Percentiles rank a stretch among this genome's conserved stretches.
Conservation (phyloP, 35 echinoderm and acorn worm species). For the Amphiura filiformis region DNA sequence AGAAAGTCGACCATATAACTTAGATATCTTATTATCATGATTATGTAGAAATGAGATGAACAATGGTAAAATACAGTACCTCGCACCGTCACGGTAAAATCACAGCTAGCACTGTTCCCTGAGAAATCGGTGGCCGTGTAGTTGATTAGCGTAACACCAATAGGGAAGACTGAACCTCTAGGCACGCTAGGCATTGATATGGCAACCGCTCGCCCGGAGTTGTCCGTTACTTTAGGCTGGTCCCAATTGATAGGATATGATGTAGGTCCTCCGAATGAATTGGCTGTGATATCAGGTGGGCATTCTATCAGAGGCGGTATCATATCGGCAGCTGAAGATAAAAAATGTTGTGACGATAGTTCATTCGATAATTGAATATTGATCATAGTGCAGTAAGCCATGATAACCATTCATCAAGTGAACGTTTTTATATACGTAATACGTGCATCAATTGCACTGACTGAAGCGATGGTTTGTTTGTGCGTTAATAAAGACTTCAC, state of each 20-base stretch:
- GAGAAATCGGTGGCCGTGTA: constrained; percentile 6
- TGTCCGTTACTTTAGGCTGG: neutral
- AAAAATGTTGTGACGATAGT: too few species aligned
- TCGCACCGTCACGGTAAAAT: neutral
- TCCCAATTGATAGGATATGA: neutral
- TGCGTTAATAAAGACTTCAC: too few species aligned
- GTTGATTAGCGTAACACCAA: neutral
- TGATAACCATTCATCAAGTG: too few species aligned
- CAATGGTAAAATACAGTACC: too few species aligned
- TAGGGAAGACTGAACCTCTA: neutral
- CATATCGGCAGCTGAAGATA: neutral
- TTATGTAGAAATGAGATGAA: too few species aligned
- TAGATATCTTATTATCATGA: too few species aligned
- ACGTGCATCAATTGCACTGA: too few species aligned
- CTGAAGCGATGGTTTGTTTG: too few species aligned
- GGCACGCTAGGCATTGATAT: neutral
- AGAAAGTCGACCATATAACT: too few species aligned
- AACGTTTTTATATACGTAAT: too few species aligned
- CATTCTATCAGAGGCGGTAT: neutral
- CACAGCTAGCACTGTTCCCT: neutral
- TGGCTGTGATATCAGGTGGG: neutral
- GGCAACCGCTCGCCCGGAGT: neutral
- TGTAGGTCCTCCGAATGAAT: neutral
- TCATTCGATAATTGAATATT: too few species aligned
- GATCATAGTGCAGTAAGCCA: too few species aligned